Conservation (phyloP, 2,888 invertebrate species). For the Oxytorus armatus region DNA sequence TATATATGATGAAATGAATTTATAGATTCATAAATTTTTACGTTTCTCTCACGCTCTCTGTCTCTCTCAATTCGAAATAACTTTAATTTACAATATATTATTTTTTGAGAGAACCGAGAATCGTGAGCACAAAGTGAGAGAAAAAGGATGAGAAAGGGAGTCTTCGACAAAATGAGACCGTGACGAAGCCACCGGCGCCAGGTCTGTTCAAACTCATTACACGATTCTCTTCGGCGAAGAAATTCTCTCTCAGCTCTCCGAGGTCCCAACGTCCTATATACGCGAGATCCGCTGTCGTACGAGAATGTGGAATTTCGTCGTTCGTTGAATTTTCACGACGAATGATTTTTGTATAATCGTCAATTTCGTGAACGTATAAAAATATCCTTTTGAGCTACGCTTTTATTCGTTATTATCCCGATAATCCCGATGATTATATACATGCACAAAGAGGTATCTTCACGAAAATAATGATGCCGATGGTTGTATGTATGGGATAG, state of each 20-base stretch:
- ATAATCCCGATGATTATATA: not conserved
- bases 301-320: slow-evolving; percentile 22
- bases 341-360: slow-evolving; percentile 6
- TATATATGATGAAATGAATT: not conserved
- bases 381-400: not conserved
- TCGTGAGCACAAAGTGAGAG: slow-evolving; percentile 53
- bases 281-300: slow-evolving; percentile 24
- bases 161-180: slow-evolving; percentile 77
- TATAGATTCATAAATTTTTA: not conserved
- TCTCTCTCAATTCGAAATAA: not conserved
- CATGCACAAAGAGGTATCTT: not conserved
- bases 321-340: slow-evolving; percentile 27
- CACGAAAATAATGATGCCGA: slow-evolving; percentile 31
- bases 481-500: slow-evolving; percentile 25
- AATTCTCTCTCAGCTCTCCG: slow-evolving; percentile 66
- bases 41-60: not conserved
- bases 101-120: slow-evolving; percentile 18
- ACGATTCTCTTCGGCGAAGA: slow-evolving; percentile 79
- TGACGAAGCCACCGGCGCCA: slow-evolving; percentile 81
- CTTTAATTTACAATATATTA: slow-evolving; percentile 26
- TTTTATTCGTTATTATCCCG: not conserved
- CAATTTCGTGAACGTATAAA: slow-evolving; percentile 28
- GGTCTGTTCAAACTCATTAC: slow-evolving; percentile 81
- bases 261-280: slow-evolving; percentile 56
- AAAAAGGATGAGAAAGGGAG: slow-evolving; percentile 71